Evolutionary conservation across 2,797 vertebrate genomes (phyloP).

Genomic region (Ispidina picta): DNA sequence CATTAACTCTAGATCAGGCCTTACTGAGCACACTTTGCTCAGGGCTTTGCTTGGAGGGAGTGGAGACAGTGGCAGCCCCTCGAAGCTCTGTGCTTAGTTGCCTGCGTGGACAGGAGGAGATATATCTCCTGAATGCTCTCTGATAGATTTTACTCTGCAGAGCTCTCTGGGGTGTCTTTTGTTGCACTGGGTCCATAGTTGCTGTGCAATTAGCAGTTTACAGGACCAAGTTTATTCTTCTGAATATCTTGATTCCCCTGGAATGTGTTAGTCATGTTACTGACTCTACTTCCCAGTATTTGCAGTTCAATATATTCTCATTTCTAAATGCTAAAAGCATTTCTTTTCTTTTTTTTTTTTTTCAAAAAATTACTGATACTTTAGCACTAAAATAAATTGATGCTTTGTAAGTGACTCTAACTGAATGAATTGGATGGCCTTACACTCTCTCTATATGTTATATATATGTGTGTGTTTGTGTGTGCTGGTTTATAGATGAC

Average conservation of each 20-base stretch:
- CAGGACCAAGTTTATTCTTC: background rate
- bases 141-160: background rate
- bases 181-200: background rate
- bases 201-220: background rate
- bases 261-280: background rate
- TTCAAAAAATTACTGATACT: background rate
- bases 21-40: background rate
- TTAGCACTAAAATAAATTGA: background rate
- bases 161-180: background rate
- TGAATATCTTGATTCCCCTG: background rate
- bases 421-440: background rate
- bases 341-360: background rate
- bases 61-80: background rate
- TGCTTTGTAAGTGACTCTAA: background rate
- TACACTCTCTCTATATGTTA: background rate
- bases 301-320: background rate
- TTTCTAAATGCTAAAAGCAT: background rate
- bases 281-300: background rate
- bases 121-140: background rate
- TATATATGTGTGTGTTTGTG: background rate
- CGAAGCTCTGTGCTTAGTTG: background rate
- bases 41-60: background rate
- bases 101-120: background rate
- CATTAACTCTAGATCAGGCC: accelerated
- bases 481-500: background rate